Conservation (phyloP, 2,888 invertebrate species). For the Andrena praecox region DNA sequence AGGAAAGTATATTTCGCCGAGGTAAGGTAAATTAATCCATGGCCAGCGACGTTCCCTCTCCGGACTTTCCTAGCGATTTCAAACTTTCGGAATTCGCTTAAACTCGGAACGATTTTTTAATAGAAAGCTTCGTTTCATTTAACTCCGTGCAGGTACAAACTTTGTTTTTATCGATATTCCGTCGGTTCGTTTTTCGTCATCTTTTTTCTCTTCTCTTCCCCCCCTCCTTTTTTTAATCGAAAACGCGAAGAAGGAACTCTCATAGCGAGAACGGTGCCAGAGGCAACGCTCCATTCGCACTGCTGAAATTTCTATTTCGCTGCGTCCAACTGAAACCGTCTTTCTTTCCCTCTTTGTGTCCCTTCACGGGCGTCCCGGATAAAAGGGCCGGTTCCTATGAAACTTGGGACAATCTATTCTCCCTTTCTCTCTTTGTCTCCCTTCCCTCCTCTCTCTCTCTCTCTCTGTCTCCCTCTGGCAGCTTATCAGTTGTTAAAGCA, state of each 20-base stretch:
- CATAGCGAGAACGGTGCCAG: conserved; percentile 11
- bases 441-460: not conserved
- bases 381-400: conserved; percentile 48
- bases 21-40: conserved; percentile 54
- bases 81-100: conserved; percentile 17
- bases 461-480: conserved; percentile 18
- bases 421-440: not conserved
- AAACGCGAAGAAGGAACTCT: conserved; percentile 31
- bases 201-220: not conserved
- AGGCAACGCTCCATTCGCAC: conserved; percentile 24
- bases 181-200: not conserved
- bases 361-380: conserved; percentile 22
- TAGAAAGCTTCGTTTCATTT: conserved; percentile 33
- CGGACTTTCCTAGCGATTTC: conserved; percentile 8
- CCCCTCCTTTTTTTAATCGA: conserved; percentile 13
- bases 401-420: conserved; percentile 62
- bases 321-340: conserved; percentile 41
- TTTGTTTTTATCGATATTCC: conserved; percentile 39
- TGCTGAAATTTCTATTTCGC: conserved; percentile 62
- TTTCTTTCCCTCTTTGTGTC: conserved; percentile 18
- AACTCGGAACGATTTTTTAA: conserved; percentile 37
- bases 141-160: conserved; percentile 6
- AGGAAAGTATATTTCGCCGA: conserved; percentile 37
- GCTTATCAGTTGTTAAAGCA: conserved; percentile 39
- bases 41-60: conserved; percentile 10